Evolutionary conservation across 2,797 vertebrate species (phyloP).

Genomic region (Pseudotriccus pelzelni): DNA sequence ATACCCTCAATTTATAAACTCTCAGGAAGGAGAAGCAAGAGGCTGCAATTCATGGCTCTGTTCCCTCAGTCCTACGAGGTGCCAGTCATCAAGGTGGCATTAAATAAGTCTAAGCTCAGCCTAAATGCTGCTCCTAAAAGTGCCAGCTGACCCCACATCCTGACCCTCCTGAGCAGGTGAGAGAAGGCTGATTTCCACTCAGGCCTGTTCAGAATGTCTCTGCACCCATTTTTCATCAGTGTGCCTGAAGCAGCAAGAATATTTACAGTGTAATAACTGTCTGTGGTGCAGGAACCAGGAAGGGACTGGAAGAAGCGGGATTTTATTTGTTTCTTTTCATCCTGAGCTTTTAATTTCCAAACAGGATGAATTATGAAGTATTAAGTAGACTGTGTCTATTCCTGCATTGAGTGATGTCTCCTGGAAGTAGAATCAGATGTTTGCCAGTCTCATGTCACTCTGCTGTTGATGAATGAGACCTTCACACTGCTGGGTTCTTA

Average conservation of each 20-base stretch:
- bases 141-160: background rate
- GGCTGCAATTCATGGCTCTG: background rate
- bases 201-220: background rate
- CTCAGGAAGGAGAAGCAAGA: background rate
- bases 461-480: background rate
- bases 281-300: background rate
- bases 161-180: background rate
- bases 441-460: background rate
- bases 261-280: background rate
- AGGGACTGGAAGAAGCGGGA: background rate
- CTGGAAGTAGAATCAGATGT: background rate
- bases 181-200: background rate
- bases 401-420: background rate
- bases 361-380: background rate
- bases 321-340: background rate
- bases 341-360: background rate
- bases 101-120: background rate
- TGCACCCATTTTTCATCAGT: background rate
- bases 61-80: background rate
- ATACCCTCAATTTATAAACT: background rate
- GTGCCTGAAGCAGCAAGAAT: background rate
- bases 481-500: background rate
- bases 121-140: background rate
- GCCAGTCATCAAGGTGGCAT: background rate
- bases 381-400: background rate